Conservation (phyloP, 2,113 vertebrate genomes). For the Macquaria ambigua region DNA sequence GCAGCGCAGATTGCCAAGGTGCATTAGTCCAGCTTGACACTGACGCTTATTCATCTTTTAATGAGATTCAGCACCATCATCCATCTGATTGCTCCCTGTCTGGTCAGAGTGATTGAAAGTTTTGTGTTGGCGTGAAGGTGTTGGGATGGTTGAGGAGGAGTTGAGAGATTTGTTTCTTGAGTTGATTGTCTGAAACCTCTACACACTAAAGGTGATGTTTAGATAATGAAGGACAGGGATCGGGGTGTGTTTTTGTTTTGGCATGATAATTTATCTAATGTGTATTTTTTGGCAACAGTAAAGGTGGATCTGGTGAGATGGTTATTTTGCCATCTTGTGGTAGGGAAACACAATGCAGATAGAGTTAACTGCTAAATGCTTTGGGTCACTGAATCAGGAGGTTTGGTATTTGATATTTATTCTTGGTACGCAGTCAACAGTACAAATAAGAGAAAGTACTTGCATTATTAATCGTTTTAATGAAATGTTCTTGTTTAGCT, state of each 20-base stretch:
- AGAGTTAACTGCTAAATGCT: neutral
- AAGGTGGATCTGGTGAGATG: slow-evolving; percentile 3
- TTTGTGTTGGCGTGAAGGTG: slow-evolving; percentile 9
- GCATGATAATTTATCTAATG: slow-evolving; percentile 8
- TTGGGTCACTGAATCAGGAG: neutral
- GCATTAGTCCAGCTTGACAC: slow-evolving; percentile 37
- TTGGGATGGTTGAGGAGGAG: slow-evolving; percentile 4
- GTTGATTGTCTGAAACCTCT: neutral
- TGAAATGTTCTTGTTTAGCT: neutral
- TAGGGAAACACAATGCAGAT: slow-evolving; percentile 26
- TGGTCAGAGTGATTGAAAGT: slow-evolving; percentile 16
- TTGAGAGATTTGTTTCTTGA: neutral
- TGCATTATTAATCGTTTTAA: neutral
- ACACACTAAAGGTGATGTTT: neutral
- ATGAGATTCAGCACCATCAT: slow-evolving; percentile 19
- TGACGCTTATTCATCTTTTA: slow-evolving; percentile 42
- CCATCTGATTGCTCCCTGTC: neutral
- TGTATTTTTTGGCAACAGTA: neutral
- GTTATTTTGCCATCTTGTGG: slow-evolving; percentile 68
- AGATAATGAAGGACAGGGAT: neutral
- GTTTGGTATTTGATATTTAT: neutral
- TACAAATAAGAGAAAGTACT: neutral
- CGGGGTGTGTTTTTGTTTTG: neutral
- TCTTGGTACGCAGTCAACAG: neutral
- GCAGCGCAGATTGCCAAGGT: slow-evolving; percentile 9